Conservation (phyloP, 2,888 invertebrate species). For the Drosophila stalkeri region DNA sequence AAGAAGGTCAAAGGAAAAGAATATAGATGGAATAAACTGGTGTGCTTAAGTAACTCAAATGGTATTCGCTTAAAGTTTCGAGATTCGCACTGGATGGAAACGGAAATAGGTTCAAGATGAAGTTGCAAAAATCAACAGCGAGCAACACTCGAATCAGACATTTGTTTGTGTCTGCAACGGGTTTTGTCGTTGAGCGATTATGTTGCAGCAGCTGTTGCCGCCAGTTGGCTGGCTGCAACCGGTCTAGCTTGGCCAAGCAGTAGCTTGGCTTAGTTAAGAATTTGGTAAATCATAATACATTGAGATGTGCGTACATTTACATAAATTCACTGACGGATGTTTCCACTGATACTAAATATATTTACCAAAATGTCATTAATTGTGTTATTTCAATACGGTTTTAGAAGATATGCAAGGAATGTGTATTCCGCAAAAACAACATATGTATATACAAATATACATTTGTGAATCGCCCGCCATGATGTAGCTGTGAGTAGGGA, state of each 20-base stretch:
- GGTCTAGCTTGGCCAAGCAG: slow-evolving; percentile 3
- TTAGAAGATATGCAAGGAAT: slow-evolving; percentile 5
- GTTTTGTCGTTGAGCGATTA: slow-evolving; percentile 63
- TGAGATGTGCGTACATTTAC: not conserved
- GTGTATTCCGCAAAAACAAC: not conserved
- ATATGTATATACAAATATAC: slow-evolving; percentile 3
- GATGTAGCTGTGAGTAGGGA: slow-evolving; percentile 3
- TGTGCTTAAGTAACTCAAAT: slow-evolving; percentile 72
- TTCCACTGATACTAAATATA: not conserved
- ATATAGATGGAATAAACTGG: slow-evolving; percentile 76
- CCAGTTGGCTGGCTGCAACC: slow-evolving; percentile 11
- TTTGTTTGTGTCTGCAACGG: slow-evolving; percentile 52
- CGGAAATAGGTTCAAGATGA: slow-evolving; percentile 48
- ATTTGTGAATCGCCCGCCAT: slow-evolving; percentile 15
- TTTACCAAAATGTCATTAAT: not conserved
- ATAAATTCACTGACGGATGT: not conserved
- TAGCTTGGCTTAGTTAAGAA: slow-evolving; percentile 14
- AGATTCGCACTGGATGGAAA: slow-evolving; percentile 27
- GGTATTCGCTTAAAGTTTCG: slow-evolving; percentile 69
- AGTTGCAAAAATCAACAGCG: slow-evolving; percentile 56
- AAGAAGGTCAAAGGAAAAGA: slow-evolving; percentile 76
- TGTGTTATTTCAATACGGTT: not conserved
- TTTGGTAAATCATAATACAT: slow-evolving; percentile 6
- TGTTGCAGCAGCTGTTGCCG: slow-evolving; percentile 61
- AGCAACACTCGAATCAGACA: slow-evolving; percentile 43